Conservation (phyloP, 2,113 vertebrate genomes). For the Heterotis niloticus region DNA sequence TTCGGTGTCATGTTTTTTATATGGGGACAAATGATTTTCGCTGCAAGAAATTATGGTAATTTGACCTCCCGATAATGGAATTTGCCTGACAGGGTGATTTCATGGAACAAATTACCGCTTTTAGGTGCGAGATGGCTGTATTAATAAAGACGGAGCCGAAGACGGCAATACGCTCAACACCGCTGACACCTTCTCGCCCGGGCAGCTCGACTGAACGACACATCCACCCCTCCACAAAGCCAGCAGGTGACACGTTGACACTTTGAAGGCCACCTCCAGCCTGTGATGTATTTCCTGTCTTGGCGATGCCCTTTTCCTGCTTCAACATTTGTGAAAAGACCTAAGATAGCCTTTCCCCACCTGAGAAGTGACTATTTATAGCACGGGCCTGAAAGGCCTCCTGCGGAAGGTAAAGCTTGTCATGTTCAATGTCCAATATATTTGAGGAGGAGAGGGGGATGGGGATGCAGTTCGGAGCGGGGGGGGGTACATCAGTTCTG, state of each 20-base stretch:
- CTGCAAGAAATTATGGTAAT: no score
- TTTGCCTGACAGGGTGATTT: no score
- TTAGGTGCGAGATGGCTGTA: no score
- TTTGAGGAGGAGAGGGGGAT: background rate
- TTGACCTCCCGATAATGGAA: no score
- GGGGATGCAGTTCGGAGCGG: background rate
- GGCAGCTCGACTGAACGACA: no score
- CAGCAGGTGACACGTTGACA: background rate
- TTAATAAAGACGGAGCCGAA: no score
- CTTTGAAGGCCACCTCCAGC: background rate
- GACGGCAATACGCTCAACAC: no score
- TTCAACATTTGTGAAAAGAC: constrained; percentile 18
- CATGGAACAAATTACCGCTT: no score
- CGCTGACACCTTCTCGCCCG: no score
- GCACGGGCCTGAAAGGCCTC: background rate
- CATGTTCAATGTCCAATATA: background rate
- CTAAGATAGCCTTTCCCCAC: background rate
- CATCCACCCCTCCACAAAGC: background rate
- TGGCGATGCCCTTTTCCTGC: background rate
- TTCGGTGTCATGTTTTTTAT: no score
- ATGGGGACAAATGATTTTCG: no score
- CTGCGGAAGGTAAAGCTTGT: constrained; percentile 41
- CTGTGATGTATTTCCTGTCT: background rate
- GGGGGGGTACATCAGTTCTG: background rate
- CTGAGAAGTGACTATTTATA: constrained; percentile 27